Evolutionary conservation across 2,888 invertebrate species (phyloP).

Genomic region (Monochamus alternatus): DNA sequence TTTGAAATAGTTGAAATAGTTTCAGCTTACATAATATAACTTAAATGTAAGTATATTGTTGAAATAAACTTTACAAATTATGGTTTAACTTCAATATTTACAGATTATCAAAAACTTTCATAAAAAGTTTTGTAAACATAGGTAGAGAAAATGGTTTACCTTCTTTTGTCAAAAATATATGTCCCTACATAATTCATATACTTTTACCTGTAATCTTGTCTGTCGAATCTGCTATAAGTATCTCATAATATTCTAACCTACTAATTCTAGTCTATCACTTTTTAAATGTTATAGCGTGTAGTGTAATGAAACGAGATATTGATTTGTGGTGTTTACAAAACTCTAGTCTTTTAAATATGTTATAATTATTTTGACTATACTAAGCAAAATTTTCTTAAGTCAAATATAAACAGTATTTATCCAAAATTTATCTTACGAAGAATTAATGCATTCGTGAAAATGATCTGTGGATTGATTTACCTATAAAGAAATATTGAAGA

Average conservation of each 20-base stretch:
- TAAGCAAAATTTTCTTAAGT: slow-evolving; percentile 33
- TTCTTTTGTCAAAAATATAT: slow-evolving; percentile 23
- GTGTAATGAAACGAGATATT: slow-evolving; percentile 43
- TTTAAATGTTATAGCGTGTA: slow-evolving; percentile 60
- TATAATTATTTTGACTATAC: slow-evolving; percentile 3
- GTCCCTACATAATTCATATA: slow-evolving; percentile 37
- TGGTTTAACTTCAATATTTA: background rate
- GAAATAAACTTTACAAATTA: too few relatives aligned
- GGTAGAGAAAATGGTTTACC: slow-evolving; percentile 18
- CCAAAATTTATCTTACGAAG: slow-evolving; percentile 29
- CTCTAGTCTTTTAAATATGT: slow-evolving; percentile 32
- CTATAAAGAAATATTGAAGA: slow-evolving; percentile 34
- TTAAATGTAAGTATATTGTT: too few relatives aligned
- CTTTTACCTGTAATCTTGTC: slow-evolving; percentile 52
- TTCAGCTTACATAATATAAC: too few relatives aligned
- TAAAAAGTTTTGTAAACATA: slow-evolving; percentile 35
- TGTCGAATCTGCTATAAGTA: slow-evolving; percentile 54
- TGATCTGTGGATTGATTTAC: background rate
- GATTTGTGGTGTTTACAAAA: slow-evolving; percentile 48
- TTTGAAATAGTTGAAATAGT: too few relatives aligned
- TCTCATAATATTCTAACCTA: slow-evolving; percentile 54
- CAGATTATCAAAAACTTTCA: background rate
- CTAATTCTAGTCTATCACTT: slow-evolving; percentile 59
- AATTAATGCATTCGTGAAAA: slow-evolving; percentile 22
- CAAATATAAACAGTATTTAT: slow-evolving; percentile 32